Evolutionary conservation across 1,140 invertebrate genomes (phyloP), one percentile per base, ranked within the genome.

Genomic region (Nixonia krombeini): DNA sequence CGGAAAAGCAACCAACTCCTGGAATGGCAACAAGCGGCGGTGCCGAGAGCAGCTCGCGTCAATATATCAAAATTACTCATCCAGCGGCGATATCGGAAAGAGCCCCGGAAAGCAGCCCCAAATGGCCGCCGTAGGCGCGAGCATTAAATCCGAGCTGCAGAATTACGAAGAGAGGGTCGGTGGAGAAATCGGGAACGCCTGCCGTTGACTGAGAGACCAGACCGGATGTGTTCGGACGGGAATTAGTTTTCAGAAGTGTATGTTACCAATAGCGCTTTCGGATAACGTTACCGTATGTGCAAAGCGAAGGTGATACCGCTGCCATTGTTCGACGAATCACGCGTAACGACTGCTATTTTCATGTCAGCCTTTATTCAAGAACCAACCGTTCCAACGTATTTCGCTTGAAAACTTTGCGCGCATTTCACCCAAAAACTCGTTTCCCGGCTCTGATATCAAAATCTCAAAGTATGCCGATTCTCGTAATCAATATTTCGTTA

Each of bases 21-120:
- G 26, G 25, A 21, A n/a, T 16, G 21, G 44, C 18, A 56, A 53
- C 37, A 37, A 17, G 46, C 29, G n/a, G n/a, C n/a, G n/a, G n/a
- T n/a, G n/a, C n/a, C n/a, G n/a, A n/a, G n/a, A n/a, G n/a, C n/a
- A n/a, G n/a, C n/a, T n/a, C n/a, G 13, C 33, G 35, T 26, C 72
- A 65, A 76, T 74, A 70, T 72, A 80, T 80, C 74, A 75, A 79
- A 82, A 81, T 80, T 79, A 78, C 78, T 79, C 72, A 52, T 64
- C 57, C 65, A 57, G 29, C 25, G 23, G 49, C 45, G 63, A 51
- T 70, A 70, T 68, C 52, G 50, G 63, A 42, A 70, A 61, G 55
- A 62, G 51, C 17, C 10, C 49, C 7, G 28, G n/a, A n/a, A 41
- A 51, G 18, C 40, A 28, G 9, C n/a, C 45, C 8, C 12, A 29